phyloP scores from a whole-genome alignment of 2,888 invertebrate genomes.

The Xanthia icteritia region DNA sequence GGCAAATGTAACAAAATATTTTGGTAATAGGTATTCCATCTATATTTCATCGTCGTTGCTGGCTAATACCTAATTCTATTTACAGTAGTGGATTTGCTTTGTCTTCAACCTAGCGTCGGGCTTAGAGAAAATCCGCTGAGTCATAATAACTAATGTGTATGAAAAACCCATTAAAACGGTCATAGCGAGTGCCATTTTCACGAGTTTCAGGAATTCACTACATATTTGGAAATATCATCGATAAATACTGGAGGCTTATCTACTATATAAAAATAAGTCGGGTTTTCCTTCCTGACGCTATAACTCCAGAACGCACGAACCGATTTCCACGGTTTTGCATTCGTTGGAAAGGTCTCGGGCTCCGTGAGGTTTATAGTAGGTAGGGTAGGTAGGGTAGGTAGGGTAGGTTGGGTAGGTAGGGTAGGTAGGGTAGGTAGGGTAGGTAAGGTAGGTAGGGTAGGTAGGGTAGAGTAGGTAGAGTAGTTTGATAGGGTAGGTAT shows the following conservation, averaged over 20 bases:
- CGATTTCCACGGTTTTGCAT: no score
- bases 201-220: slow-evolving; percentile 7
- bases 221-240: slow-evolving; percentile 27
- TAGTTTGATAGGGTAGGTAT: no score
- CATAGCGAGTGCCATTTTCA: slow-evolving; percentile 25
- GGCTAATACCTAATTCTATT: slow-evolving; percentile 16
- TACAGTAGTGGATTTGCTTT: slow-evolving; percentile 7
- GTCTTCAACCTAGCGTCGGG: slow-evolving; percentile 10
- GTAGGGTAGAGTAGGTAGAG: no score
- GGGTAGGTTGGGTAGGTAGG: no score
- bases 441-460: no score
- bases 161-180: slow-evolving; percentile 49
- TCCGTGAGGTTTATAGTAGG: no score
- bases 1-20: not conserved
- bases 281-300: no score
- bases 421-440: no score
- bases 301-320: no score
- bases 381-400: no score
- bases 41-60: not conserved
- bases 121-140: slow-evolving; percentile 49
- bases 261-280: no score
- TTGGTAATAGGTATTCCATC: not conserved
- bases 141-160: slow-evolving; percentile 58
- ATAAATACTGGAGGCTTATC: not conserved
- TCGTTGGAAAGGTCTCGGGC: no score